These are phyloP conservation scores for Halcyon malimbica DNA, from an alignment of 2,113 vertebrate genomes.

Conservation along the genomic window DNA sequence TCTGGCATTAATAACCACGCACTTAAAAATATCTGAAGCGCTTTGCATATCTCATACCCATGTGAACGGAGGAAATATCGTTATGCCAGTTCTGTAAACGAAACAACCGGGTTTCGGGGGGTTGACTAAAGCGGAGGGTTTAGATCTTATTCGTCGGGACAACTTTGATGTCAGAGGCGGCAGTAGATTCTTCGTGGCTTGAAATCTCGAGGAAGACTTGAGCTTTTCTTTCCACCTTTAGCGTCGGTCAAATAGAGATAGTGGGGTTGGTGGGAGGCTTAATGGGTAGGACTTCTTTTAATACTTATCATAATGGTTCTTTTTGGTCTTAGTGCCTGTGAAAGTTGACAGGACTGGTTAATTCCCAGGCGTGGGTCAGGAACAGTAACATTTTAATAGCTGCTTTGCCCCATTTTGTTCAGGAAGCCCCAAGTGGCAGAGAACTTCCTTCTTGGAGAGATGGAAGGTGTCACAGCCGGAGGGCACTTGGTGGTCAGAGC, in stretches of 20 bases:
- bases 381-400: background rate
- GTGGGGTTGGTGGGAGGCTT: background rate
- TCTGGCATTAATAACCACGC: slow-evolving; percentile 45
- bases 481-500: background rate
- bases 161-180: fast-evolving
- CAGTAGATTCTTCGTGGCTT: background rate
- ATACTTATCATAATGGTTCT: background rate
- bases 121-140: background rate
- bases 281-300: background rate
- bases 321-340: background rate
- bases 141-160: background rate
- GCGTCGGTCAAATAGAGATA: background rate
- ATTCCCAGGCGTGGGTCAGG: background rate
- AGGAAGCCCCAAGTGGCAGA: background rate
- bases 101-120: background rate
- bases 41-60: background rate
- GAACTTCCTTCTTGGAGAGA: background rate
- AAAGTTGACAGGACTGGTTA: background rate
- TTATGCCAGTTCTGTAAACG: background rate
- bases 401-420: background rate
- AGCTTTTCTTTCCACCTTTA: background rate
- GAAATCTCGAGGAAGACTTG: background rate
- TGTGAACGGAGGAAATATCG: background rate
- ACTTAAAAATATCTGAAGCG: slow-evolving; percentile 19
- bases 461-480: background rate